Evolutionary conservation across 2,888 invertebrate genomes (phyloP).

Genomic region (Anthrax anthrax): DNA sequence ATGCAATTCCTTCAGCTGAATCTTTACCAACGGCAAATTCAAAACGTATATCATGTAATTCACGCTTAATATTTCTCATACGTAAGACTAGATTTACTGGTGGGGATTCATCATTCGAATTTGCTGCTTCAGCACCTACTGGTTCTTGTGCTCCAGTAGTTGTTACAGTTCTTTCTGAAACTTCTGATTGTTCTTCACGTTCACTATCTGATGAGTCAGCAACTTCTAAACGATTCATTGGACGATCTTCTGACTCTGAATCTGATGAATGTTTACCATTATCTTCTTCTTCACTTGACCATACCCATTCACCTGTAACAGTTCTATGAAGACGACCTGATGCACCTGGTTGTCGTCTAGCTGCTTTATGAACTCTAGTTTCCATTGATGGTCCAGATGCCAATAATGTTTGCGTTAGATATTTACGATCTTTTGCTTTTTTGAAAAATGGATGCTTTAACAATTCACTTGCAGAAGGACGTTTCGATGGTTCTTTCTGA

Average conservation of each 20-base stretch:
- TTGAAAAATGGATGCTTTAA: constrained; percentile 96
- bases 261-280: constrained; percentile 41
- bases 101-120: constrained; percentile 35
- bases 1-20: constrained; percentile 82
- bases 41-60: constrained; percentile 95
- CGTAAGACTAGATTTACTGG: constrained; percentile 71
- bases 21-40: constrained; percentile 87
- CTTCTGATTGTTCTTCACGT: constrained; percentile 34
- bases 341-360: constrained; percentile 71
- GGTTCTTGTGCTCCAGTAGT: constrained; percentile 18
- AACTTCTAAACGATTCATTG: constrained; percentile 45
- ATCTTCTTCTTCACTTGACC: constrained; percentile 90
- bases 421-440: constrained; percentile 88
- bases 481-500: constrained; percentile 86
- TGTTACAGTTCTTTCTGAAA: constrained; percentile 36
- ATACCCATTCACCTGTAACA: constrained; percentile 95
- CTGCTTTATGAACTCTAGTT: constrained; percentile 75
- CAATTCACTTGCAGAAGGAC: constrained; percentile 89
- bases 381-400: constrained; percentile 79
- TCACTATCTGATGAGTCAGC: constrained; percentile 47
- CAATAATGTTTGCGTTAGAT: constrained; percentile 70
- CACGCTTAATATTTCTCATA: constrained; percentile 78
- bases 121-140: constrained; percentile 9
- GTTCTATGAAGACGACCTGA: constrained; percentile 79
- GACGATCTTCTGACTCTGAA: constrained; percentile 41